phyloP scores from a whole-genome alignment of 2,113 vertebrate species.

The Chaenocephalus aceratus region DNA sequence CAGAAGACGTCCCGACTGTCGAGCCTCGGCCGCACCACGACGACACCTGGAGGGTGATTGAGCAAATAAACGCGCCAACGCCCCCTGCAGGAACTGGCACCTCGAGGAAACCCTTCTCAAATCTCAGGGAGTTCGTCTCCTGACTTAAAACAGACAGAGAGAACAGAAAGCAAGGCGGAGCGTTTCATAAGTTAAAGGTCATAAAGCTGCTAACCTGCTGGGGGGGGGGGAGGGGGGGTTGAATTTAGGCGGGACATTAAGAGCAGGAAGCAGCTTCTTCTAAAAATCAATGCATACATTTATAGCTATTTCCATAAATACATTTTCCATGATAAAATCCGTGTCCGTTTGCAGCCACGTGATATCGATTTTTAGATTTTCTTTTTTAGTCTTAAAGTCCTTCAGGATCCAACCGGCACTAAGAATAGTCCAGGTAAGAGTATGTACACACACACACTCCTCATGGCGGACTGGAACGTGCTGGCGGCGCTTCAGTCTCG shows the following conservation, averaged over 20 bases:
- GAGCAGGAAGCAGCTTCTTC: constrained; percentile 74
- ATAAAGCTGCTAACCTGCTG: constrained; percentile 73
- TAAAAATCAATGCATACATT: constrained; percentile 60
- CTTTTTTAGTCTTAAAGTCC: constrained; percentile 20
- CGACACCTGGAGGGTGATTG: neutral
- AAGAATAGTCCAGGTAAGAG: neutral
- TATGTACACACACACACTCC: neutral
- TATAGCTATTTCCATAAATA: constrained; percentile 56
- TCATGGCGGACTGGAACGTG: neutral
- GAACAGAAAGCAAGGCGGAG: neutral
- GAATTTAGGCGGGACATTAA: constrained; percentile 35
- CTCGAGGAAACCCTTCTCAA: too few species aligned
- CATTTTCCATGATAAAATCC: constrained; percentile 23
- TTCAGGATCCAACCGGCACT: constrained; percentile 16
- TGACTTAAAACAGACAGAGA: constrained; percentile 61
- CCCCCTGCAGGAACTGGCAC: too few species aligned
- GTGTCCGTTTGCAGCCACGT: constrained; percentile 40
- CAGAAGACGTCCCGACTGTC: constrained; percentile 53
- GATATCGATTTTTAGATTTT: constrained; percentile 15
- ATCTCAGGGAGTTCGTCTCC: constrained; percentile 17
- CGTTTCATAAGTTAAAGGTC: neutral
- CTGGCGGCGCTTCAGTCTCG: neutral
- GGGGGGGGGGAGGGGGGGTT: constrained; percentile 15
- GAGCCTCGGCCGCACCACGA: neutral
- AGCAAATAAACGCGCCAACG: constrained; percentile 17